These are phyloP conservation scores for Actinia equina DNA, from an alignment of 64 coral and sea anemone species.

Conservation along the genomic window DNA sequence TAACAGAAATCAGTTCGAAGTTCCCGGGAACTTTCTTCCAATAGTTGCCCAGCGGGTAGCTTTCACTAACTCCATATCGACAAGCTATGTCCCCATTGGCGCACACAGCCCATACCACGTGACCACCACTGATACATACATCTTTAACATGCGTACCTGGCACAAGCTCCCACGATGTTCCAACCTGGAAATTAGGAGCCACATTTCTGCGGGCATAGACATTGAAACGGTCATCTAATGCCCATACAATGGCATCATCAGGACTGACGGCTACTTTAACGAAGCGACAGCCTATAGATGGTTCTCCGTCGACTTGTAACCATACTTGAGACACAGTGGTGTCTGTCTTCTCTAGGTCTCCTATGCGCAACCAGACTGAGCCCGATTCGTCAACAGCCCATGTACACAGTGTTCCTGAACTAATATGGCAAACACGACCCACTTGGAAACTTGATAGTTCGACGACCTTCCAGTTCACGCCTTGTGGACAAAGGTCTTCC, in stretches of 20 bases:
- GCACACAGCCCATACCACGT: slow-evolving; percentile 84
- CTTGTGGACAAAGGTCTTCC: slow-evolving; percentile 69
- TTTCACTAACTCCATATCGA: slow-evolving; percentile 75
- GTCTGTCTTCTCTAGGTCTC: slow-evolving; percentile 61
- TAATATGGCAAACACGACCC: slow-evolving; percentile 72
- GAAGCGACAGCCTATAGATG: slow-evolving; percentile 53
- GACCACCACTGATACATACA: slow-evolving; percentile 53
- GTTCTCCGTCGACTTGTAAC: slow-evolving; percentile 66
- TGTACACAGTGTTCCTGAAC: slow-evolving; percentile 80
- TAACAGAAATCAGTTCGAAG: slow-evolving; percentile 87
- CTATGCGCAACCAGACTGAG: slow-evolving; percentile 79
- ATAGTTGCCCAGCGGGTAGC: slow-evolving; percentile 81
- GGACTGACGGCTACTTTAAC: slow-evolving; percentile 78
- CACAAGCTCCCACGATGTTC: slow-evolving; percentile 67
- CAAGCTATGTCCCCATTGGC: slow-evolving; percentile 86
- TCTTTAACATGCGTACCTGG: slow-evolving; percentile 68
- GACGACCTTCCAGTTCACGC: slow-evolving; percentile 67
- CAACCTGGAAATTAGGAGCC: slow-evolving; percentile 69
- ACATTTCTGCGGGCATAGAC: slow-evolving; percentile 81
- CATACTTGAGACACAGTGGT: slow-evolving; percentile 58
- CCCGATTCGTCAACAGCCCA: slow-evolving; percentile 90
- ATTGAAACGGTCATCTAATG: slow-evolving; percentile 75
- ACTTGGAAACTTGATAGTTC: slow-evolving; percentile 51
- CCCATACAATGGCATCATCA: slow-evolving; percentile 82
- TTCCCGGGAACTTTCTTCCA: slow-evolving; percentile 98